These are phyloP conservation scores for Centroberyx gerrardi DNA, from an alignment of 2,797 vertebrate species.

Conservation along the genomic window DNA sequence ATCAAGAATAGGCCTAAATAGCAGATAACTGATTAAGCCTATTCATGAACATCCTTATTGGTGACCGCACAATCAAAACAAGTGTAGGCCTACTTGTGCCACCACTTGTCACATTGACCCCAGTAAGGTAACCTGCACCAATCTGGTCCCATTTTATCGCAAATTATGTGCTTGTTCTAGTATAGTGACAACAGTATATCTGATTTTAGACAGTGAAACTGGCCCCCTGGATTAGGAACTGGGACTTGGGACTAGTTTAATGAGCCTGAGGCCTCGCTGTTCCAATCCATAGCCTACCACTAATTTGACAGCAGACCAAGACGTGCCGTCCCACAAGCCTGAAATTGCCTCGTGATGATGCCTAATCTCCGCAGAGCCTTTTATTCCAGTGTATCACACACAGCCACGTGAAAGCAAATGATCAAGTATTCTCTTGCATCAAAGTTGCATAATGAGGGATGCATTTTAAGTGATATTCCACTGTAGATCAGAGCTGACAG, in stretches of 20 bases:
- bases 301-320: constrained; percentile 53
- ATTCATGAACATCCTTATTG: no score
- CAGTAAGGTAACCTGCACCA: background rate
- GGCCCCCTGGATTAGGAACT: constrained; percentile 23
- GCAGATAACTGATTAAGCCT: no score
- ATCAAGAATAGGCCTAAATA: no score
- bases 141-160: background rate
- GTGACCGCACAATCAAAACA: no score
- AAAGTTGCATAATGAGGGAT: constrained; percentile 64
- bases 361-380: constrained; percentile 46
- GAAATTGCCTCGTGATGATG: constrained; percentile 46
- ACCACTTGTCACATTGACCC: no score
- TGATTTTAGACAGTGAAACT: constrained; percentile 13
- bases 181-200: background rate
- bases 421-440: constrained; percentile 73
- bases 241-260: constrained; percentile 38
- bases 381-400: constrained; percentile 40
- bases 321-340: constrained; percentile 15
- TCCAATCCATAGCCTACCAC: constrained; percentile 39
- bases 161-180: background rate
- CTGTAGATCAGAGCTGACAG: constrained; percentile 52
- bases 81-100: no score
- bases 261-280: constrained; percentile 41
- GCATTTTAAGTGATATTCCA: constrained; percentile 60
- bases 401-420: constrained; percentile 42